Evolutionary conservation across 2,797 vertebrate genomes (phyloP).

Genomic region (Antrozous pallidus): DNA sequence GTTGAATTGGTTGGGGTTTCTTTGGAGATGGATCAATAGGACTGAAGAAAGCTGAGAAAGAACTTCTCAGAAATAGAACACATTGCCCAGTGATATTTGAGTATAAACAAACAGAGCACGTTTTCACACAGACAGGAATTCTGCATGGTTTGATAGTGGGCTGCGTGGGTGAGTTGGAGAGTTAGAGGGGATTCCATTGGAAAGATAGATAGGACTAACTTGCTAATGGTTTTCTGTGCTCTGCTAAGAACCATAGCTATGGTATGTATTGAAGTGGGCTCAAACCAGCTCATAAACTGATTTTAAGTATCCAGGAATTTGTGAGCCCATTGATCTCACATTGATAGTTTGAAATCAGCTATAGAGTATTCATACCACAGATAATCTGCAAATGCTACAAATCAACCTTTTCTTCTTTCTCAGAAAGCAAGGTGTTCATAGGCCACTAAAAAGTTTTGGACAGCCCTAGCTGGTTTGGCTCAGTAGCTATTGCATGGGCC

Average conservation of each 20-base stretch:
- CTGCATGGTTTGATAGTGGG: not conserved
- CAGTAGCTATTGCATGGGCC: too few relatives aligned
- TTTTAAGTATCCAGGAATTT: not conserved
- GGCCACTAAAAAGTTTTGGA: not conserved
- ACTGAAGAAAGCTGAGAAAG: not conserved
- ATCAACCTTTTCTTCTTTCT: not conserved
- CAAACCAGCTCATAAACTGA: not conserved
- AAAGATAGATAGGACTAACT: not conserved
- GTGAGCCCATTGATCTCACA: not conserved
- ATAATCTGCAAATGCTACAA: not conserved
- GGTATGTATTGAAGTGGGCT: not conserved
- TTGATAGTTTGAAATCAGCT: not conserved
- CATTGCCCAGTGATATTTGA: not conserved
- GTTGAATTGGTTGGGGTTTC: not conserved
- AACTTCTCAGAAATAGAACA: conserved; percentile 4
- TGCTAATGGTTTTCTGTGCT: not conserved
- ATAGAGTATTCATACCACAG: not conserved
- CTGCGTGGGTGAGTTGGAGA: not conserved
- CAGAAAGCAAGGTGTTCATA: not conserved
- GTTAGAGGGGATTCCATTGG: not conserved
- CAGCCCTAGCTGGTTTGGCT: too few relatives aligned
- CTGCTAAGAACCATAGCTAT: not conserved
- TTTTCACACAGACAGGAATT: conserved; percentile 24
- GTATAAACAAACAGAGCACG: not conserved
- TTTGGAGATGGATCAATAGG: not conserved